Base-by-base conservation (phyloP, 92 coral and sea anemone genomes). In the Actinernus sp. region DNA sequence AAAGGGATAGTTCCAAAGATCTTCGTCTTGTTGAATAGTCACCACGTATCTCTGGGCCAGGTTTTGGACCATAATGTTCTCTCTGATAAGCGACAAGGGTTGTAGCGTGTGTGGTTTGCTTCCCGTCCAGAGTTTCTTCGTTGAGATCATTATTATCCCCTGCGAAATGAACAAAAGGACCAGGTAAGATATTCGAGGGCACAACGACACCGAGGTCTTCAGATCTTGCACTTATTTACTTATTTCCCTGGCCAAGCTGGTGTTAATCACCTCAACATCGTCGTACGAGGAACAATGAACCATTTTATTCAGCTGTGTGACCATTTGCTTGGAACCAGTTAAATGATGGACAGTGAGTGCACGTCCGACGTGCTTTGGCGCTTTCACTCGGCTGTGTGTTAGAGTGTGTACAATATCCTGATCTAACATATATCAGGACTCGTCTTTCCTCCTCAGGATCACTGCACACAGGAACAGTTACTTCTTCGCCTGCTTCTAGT, bases 111-210 rank as follows among this genome's bases (percentile, higher is more conserved):
- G 69, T 82, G 2, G 88, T 81, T 6, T 57, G 33, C 39, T 73
- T 73, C 2, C 88, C 82, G 41, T 81, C 88, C 10, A 81, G 32
- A 9, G 82, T 81, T 44, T 81, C 76, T 45, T 63, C 82, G 16
- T 63, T 73, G n/a, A n/a, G n/a, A n/a, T n/a, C n/a, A n/a, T n/a
- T n/a, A n/a, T n/a, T n/a, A n/a, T n/a, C n/a, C n/a, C n/a, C n/a
- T n/a, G n/a, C n/a, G n/a, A n/a, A n/a, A n/a, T n/a, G n/a, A n/a
- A n/a, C n/a, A n/a, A n/a, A n/a, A n/a, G n/a, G n/a, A n/a, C n/a
- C n/a, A n/a, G n/a, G n/a, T n/a, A n/a, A n/a, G n/a, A n/a, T n/a
- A n/a, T n/a, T n/a, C n/a, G n/a, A n/a, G n/a, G n/a, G n/a, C n/a
- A n/a, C n/a, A n/a, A n/a, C n/a, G n/a, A n/a, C n/a, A n/a, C n/a